A percentile compares a stretch with the other conserved stretches of the same genome.
Conservation (phyloP, 2,888 invertebrate species). For the Dryocosmus kuriphilus region DNA sequence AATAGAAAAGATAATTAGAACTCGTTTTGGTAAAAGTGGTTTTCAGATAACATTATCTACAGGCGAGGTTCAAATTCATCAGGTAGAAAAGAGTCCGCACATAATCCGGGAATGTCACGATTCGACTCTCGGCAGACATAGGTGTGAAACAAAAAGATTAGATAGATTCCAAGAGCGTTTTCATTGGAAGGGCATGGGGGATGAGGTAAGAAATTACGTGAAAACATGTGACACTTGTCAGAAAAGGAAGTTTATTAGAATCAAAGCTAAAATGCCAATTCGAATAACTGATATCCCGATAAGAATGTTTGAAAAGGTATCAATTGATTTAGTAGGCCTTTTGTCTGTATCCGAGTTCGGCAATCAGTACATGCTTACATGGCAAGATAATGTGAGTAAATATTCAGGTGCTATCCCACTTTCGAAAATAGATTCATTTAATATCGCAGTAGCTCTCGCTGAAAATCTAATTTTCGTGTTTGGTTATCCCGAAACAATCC, state of each 20-base stretch:
- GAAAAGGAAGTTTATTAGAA: conserved; percentile 21
- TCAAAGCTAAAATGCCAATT: no score
- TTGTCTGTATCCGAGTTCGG: background rate
- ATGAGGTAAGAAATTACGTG: conserved; percentile 11
- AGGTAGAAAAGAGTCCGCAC: background rate
- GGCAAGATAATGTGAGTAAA: background rate
- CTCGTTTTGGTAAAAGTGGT: background rate
- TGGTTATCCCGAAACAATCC: background rate
- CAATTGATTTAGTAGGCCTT: conserved; percentile 1
- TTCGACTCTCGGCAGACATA: background rate
- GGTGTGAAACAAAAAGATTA: no score
- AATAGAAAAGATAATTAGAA: background rate
- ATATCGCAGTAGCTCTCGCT: conserved; percentile 14
- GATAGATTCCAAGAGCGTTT: no score
- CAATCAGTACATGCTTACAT: background rate
- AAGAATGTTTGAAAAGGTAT: background rate
- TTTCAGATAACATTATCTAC: background rate
- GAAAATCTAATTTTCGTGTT: conserved; percentile 4
- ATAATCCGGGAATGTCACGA: conserved; percentile 6
- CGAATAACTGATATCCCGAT: no score
- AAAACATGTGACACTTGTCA: conserved; percentile 34
- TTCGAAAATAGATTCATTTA: background rate
- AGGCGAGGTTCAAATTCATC: conserved; percentile 5
- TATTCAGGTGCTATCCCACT: conserved; percentile 7
- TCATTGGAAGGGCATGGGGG: background rate